These are phyloP conservation scores for Epinotia bilunana DNA, from an alignment of 2,888 invertebrate genomes.

Conservation along the genomic window DNA sequence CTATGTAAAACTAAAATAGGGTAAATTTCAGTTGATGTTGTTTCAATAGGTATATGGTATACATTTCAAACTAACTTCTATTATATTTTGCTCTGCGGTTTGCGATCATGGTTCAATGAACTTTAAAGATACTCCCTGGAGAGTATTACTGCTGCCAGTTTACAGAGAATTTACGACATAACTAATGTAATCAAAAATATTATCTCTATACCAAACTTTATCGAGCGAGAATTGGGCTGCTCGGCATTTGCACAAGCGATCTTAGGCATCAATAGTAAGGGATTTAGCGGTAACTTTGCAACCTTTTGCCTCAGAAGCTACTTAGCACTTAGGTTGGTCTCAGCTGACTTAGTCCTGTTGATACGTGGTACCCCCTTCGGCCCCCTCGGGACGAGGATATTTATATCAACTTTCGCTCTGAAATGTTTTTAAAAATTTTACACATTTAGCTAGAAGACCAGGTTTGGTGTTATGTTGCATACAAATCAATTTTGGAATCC, in stretches of 20 bases:
- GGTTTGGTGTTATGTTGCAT: too few species aligned
- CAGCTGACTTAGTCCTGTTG: background rate
- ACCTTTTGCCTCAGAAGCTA: too few species aligned
- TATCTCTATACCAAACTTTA: constrained; percentile 22
- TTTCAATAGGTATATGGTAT: background rate
- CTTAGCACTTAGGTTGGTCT: background rate
- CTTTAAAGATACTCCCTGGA: constrained; percentile 20
- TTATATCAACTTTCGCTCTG: too few species aligned
- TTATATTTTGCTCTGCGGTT: constrained; percentile 2
- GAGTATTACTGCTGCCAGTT: constrained; percentile 23
- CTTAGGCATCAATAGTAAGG: background rate
- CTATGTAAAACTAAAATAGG: too few species aligned
- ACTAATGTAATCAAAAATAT: constrained; percentile 34
- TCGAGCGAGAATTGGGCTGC: background rate
- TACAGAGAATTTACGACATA: constrained; percentile 22
- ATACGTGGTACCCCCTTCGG: background rate
- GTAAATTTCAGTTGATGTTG: background rate
- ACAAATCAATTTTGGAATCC: too few species aligned
- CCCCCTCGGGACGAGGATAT: too few species aligned
- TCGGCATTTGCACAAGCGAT: background rate
- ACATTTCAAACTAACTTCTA: background rate
- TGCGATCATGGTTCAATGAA: constrained; percentile 10
- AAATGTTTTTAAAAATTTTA: too few species aligned
- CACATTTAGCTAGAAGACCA: too few species aligned
- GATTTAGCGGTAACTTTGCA: background rate